Conservation (phyloP, 2,113 vertebrate species). For the Orycteropus afer region DNA sequence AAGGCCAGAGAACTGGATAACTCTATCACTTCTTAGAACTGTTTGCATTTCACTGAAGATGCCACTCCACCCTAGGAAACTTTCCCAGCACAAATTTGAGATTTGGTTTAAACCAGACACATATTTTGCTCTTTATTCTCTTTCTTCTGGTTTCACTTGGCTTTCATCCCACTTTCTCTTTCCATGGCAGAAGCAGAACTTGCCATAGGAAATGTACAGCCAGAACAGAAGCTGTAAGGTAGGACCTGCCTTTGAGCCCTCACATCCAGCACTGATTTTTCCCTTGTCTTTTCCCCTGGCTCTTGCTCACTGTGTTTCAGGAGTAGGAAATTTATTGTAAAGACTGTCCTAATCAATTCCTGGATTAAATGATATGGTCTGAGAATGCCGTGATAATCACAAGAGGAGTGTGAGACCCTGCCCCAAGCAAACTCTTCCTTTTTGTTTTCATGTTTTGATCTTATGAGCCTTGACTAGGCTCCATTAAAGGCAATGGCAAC, state of each 20-base stretch:
- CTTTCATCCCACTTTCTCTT: not conserved
- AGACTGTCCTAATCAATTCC: conserved; percentile 42
- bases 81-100: not conserved
- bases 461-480: conserved; percentile 72
- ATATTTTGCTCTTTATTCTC: not conserved
- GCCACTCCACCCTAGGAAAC: not conserved
- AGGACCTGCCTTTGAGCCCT: not conserved
- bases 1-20: not conserved
- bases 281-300: conserved; percentile 5
- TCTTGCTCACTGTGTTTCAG: conserved; percentile 20
- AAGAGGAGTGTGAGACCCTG: conserved; percentile 59
- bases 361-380: conserved; percentile 57
- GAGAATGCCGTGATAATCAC: conserved; percentile 69
- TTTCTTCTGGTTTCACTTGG: not conserved
- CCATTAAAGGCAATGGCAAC: conserved; percentile 76
- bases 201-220: not conserved
- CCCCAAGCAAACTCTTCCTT: conserved; percentile 52
- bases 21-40: not conserved
- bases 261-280: not conserved
- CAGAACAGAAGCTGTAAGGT: not conserved
- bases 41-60: not conserved
- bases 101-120: not conserved
- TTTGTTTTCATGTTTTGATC: conserved; percentile 75
- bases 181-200: not conserved
- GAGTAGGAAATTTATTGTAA: conserved; percentile 57